Evolutionary conservation across 1,140 invertebrate genomes (phyloP), one percentile per base, ranked within the genome.

Genomic region (Archegozetes longisetosus): DNA sequence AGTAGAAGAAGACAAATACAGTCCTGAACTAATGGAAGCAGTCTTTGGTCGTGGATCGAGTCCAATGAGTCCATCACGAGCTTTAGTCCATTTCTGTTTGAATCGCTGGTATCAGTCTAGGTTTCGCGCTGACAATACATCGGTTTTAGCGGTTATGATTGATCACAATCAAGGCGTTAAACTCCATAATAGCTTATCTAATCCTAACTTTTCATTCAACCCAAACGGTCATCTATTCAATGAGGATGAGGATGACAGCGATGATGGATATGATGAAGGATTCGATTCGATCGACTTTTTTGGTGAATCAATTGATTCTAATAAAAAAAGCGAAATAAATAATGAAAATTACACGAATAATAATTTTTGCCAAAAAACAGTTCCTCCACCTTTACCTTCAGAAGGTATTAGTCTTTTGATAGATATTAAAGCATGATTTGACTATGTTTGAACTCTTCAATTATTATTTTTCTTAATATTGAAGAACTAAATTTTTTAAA

Each of bases 41-140:
- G n/a, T 25, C 27, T 23, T 4, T 4, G 28, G n/a, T 54, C 12
- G 3, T 3, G 17, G 26, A 26, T 2, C 22, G n/a, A 17, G 4
- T 22, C 24, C 3, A 53, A 23, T 53, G 24, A 24, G 27, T 53
- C 25, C 52, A 14, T 53, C 52, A 9, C 25, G 24, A 51, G 49
- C 49, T 22, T 60, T 58, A 52, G 91, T 96, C 0, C 86, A 93
- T 68, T 77, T 80, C 64, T 89, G 90, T 24, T 73, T 95, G 3
- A 82, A 85, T 62, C 72, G 69, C 57, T 78, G 77, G 71, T 66
- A 68, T 48, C 66, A 69, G 20, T 87, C 88, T 80, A 80, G 84
- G 68, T 81, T 94, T 76, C 78, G 88, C 29, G 90, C 92, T 12
- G 92, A 97, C 73, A 97, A 97, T 71, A 94, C 89, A 2, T 92